Conservation (phyloP, 35 echinoderm and acorn worm genomes). For the Amphiura filiformis region DNA sequence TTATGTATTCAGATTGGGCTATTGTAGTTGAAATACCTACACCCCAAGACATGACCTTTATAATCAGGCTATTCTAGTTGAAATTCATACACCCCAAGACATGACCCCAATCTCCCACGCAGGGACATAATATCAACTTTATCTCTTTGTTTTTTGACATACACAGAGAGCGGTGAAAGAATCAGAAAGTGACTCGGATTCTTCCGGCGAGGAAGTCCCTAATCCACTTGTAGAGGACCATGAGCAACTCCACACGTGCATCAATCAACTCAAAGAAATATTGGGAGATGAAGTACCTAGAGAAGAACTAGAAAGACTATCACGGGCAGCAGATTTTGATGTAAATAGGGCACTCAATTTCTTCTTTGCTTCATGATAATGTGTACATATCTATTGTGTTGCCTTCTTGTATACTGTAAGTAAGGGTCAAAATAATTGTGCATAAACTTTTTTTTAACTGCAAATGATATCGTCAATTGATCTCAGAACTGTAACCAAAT, state of each 20-base stretch:
- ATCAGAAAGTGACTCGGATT: conserved; percentile 38
- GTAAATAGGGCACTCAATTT: conserved; percentile 80
- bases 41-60: no score
- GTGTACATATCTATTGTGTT: background rate
- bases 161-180: background rate
- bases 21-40: no score
- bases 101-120: no score
- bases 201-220: conserved; percentile 37
- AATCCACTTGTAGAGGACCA: background rate
- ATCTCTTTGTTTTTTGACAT: no score
- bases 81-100: no score
- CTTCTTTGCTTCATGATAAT: conserved; percentile 35
- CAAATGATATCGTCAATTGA: no score
- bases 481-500: no score
- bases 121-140: no score
- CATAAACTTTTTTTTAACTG: no score
- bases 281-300: conserved; percentile 43
- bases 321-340: conserved; percentile 68
- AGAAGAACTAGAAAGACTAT: conserved; percentile 49
- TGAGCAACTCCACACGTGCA: background rate
- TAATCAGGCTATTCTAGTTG: no score
- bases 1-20: no score
- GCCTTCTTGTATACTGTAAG: background rate
- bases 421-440: background rate
- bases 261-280: conserved; percentile 58